Base-by-base conservation (phyloP, 2,797 vertebrate species). In the Betta splendens region DNA sequence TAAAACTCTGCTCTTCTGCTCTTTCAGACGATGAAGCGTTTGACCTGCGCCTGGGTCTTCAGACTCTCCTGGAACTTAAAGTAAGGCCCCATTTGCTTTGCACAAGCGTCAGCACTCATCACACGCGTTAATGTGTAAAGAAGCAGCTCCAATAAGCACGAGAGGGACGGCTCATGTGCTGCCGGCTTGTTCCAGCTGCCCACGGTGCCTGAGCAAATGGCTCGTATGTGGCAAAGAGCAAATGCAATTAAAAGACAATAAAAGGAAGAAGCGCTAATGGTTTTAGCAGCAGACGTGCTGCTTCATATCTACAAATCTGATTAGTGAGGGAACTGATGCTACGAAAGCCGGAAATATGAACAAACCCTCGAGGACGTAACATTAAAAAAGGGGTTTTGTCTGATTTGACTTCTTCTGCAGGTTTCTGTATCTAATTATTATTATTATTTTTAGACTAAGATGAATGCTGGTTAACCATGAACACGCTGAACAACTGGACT, bases 31-130 rank as follows among this genome's bases (percentile, higher is more conserved):
- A 93, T 8, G 93, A 96, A 49, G 84, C 73, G 28, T 89, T 90
- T 55, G 95, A 98, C 51, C 88, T 98, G 72, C 92, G 93, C 79
- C 92, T 98, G 55, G 96, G 96, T 54, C 92, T 98, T 29, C 93
- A 95, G 75, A 95, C 94, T 59, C 91, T 98, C 77, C 54, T 94
- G 64, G 92, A 95, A 84, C 94, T 98, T 51, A 93, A 95, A 92
- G 96, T 98, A 93, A 94, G 92, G 8, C 46, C 48, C 64, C 28
- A 49, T 79, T 74, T 50, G 29, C 32, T 57, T 60, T 69, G 45
- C 38, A 75, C 64, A 64, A 16, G 9, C 31, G 26, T 29, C n/a
- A n/a, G n/a, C n/a, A n/a, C 20, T 60, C 49, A 50, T 53, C 25
- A 2, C 25, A 17, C 23, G 11, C 31, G 44, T 28, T 18, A 7